Evolutionary conservation across 2,113 vertebrate species (phyloP).

Genomic region (Bubalus kerabau): DNA sequence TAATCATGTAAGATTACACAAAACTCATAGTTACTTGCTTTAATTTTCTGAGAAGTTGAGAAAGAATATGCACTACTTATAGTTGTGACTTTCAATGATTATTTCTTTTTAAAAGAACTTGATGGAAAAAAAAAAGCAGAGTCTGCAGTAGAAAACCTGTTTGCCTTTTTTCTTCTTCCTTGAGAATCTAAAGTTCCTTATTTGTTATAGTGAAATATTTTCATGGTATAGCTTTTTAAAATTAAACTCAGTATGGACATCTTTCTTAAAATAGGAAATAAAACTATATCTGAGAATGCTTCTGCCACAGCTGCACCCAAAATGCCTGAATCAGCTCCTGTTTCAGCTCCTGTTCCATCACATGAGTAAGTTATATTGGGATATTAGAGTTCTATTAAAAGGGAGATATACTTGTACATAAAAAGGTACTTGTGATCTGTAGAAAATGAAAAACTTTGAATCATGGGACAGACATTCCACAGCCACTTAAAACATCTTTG

Average conservation of each 20-base stretch:
- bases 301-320: conserved; percentile 73
- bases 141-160: not conserved
- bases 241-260: conserved; percentile 48
- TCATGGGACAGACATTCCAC: not conserved
- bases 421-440: not conserved
- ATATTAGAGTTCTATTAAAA: not conserved
- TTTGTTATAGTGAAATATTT: conserved; percentile 42
- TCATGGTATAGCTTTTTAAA: conserved; percentile 41
- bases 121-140: not conserved
- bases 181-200: conserved; percentile 2
- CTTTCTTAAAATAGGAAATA: conserved; percentile 78
- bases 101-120: conserved; percentile 29
- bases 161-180: conserved; percentile 7
- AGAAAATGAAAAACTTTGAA: not conserved
- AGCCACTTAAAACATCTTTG: not conserved
- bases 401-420: not conserved
- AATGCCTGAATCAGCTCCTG: conserved; percentile 73
- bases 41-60: conserved; percentile 7
- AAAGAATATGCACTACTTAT: not conserved
- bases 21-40: not conserved
- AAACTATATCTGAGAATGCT: conserved; percentile 79
- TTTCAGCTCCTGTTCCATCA: conserved; percentile 73
- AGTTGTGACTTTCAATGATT: not conserved
- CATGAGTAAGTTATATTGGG: conserved; percentile 84
- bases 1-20: not conserved